These are phyloP conservation scores for Plutomurus gul DNA, from an alignment of 1,140 invertebrate genomes.

Conservation along the genomic window DNA sequence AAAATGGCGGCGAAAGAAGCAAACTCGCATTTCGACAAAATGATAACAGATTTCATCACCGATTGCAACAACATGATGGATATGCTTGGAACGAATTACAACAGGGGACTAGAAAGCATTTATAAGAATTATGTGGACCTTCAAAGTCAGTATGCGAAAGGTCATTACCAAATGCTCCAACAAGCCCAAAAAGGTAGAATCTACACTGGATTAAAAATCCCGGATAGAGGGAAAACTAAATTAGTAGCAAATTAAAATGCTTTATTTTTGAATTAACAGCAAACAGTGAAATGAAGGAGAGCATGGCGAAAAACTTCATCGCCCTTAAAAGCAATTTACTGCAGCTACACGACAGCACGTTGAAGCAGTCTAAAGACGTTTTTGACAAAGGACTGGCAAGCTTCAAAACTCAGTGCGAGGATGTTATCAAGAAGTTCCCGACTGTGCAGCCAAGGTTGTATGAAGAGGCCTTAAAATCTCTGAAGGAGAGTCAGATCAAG, in stretches of 20 bases:
- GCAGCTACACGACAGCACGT: neutral
- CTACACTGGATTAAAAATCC: no score
- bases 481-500: neutral
- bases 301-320: slow-evolving; percentile 8
- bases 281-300: neutral
- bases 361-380: neutral
- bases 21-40: neutral
- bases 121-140: neutral
- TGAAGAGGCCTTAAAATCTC: slow-evolving; percentile 16
- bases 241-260: no score
- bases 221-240: no score
- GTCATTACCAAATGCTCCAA: neutral
- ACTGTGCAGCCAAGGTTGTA: neutral
- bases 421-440: slow-evolving; percentile 17
- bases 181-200: slow-evolving; percentile 1
- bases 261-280: neutral
- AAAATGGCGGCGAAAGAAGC: neutral
- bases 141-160: neutral
- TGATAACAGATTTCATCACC: neutral
- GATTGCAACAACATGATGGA: neutral
- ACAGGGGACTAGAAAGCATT: neutral
- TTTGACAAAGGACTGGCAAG: neutral
- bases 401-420: neutral
- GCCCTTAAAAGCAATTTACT: neutral
- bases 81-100: neutral